Base-by-base conservation (phyloP, 2,888 invertebrate genomes). In the Ormyrus labotus region DNA sequence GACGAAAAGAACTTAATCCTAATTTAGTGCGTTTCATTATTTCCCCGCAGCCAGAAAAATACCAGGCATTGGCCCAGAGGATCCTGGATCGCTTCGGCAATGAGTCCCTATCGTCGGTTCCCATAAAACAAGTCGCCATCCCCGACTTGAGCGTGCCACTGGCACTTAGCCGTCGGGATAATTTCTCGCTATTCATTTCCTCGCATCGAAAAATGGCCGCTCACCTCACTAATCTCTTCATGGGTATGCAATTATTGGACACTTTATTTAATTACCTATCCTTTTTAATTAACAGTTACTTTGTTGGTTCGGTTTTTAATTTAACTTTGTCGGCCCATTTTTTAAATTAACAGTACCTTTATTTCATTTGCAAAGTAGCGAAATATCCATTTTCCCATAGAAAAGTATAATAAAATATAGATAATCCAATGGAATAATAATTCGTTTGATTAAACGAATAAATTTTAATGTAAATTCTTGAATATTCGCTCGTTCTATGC, bases 131-230 rank as follows among this genome's bases (percentile, higher is more conserved):
- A 89, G 94, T 95, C 84, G 91, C 92, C 0, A 90, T 95, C 53
- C 95, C 95, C 0, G 93, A 95, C 89, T 88, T 95, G 11, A 89
- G 91, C 10, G 86, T 93, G 58, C 94, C 95, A 0, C 91, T 94
- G 92, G 89, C 93, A 85, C 91, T 96, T 86, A 92, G 92, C 4
- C 93, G 94, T 83, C 92, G 94, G 34, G 94, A 93, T 4, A 92
- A 93, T 85, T 96, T 97, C 90, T 96, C 96, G 0, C 91, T 96
- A 19, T 96, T 96, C 87, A 92, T 95, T 80, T 94, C 95, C 0
- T 91, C 89, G 19, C 97, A 97, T 88, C 93, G 95, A 64, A 92
- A 92, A 71, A 93, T 96, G 88, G 96, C 96, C 6, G 93, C 93
- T 0, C 92, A 94, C 83, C 92, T 97, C 80, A 94, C 96, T 73